These are phyloP conservation scores for Selene dorsalis DNA, from an alignment of 2,797 vertebrate genomes.

Conservation along the genomic window DNA sequence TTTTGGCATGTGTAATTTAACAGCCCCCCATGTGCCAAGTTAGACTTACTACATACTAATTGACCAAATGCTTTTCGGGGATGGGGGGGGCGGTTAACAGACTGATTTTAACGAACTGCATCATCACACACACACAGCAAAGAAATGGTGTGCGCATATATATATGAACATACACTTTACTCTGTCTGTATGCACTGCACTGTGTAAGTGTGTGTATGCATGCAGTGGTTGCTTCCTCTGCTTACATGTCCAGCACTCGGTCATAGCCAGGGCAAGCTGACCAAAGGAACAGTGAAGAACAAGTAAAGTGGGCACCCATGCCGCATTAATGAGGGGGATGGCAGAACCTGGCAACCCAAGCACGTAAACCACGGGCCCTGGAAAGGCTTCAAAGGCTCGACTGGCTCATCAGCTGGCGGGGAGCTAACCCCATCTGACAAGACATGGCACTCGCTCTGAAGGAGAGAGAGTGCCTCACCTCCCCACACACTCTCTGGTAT, in stretches of 20 bases:
- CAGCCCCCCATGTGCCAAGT: not conserved
- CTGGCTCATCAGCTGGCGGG: slow-evolving; percentile 71
- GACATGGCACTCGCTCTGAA: slow-evolving; percentile 75
- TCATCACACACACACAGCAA: not conserved
- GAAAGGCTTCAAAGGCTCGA: slow-evolving; percentile 76
- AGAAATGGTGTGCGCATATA: not conserved
- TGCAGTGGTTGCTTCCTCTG: slow-evolving; percentile 37
- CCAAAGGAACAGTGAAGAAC: slow-evolving; percentile 57
- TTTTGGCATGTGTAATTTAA: not conserved
- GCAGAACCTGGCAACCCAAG: slow-evolving; percentile 79
- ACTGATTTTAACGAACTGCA: not conserved
- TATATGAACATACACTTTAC: not conserved
- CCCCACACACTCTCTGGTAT: slow-evolving; percentile 28
- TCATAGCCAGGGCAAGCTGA: slow-evolving; percentile 53
- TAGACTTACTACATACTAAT: not conserved
- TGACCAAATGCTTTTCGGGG: too few species aligned
- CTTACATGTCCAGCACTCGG: slow-evolving; percentile 51
- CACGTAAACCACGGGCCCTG: slow-evolving; percentile 73
- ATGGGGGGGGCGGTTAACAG: not conserved
- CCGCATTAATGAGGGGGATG: slow-evolving; percentile 78
- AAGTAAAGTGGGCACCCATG: slow-evolving; percentile 73
- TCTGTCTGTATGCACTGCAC: not conserved
- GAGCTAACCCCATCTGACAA: slow-evolving; percentile 78
- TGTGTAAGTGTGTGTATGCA: not conserved
- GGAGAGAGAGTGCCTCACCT: slow-evolving; percentile 52